Evolutionary conservation across 2,797 vertebrate genomes (phyloP).

Genomic region (Crocodylus rhombifer): DNA sequence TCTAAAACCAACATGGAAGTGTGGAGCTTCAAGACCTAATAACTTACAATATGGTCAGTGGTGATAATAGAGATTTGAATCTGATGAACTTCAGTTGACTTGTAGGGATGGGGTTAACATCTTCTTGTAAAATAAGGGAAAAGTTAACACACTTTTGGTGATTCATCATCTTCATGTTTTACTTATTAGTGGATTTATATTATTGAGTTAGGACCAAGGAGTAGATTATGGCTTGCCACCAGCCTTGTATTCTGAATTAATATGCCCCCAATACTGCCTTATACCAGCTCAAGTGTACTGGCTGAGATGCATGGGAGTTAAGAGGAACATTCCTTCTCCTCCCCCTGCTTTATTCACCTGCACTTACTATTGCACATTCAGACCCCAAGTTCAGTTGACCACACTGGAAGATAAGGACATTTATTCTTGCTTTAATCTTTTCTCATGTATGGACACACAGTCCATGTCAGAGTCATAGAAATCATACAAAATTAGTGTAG

Average conservation of each 20-base stretch:
- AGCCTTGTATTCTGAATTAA: not conserved
- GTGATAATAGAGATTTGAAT: conserved; percentile 5
- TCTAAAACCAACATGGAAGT: not conserved
- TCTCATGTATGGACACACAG: not conserved
- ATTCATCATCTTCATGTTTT: conserved; percentile 24
- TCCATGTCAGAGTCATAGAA: not conserved
- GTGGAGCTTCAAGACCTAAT: not conserved
- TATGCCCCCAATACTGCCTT: not conserved
- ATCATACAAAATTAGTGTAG: too few species aligned
- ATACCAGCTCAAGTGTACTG: not conserved
- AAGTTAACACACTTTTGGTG: conserved; percentile 16
- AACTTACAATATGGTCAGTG: not conserved
- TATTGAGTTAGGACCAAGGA: conserved; percentile 9
- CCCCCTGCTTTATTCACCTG: not conserved
- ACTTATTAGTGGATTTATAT: conserved; percentile 18
- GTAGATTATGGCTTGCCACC: not conserved
- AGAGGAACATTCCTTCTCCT: not conserved
- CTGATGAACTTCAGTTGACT: conserved; percentile 15
- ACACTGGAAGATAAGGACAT: not conserved
- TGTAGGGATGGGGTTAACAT: conserved; percentile 8
- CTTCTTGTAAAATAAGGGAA: conserved; percentile 24
- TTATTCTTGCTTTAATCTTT: not conserved
- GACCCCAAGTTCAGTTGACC: not conserved
- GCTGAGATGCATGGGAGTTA: not conserved
- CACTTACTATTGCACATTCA: not conserved